A percentile compares a stretch with the other conserved stretches of the same genome.
These are phyloP conservation scores for Ochotona princeps DNA, from an alignment of 2,113 vertebrate genomes.

Conservation along the genomic window DNA sequence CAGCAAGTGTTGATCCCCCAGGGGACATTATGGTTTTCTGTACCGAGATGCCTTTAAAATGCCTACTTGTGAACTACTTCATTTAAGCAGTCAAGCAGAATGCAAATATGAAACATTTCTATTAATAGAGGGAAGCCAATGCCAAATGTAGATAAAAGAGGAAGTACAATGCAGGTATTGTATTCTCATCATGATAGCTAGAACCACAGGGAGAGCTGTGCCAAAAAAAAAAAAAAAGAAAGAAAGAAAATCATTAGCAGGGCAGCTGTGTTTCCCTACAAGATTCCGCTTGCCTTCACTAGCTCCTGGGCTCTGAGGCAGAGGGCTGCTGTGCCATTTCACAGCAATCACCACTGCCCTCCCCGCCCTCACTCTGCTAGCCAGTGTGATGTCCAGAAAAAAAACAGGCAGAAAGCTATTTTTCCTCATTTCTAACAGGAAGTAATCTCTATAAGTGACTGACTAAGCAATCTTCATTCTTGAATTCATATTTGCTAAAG, in stretches of 20 bases:
- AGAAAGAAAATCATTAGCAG: too few species aligned
- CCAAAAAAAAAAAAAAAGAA: too few species aligned
- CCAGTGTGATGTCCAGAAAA: constrained; percentile 40
- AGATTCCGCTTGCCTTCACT: background rate
- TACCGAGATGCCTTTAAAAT: background rate
- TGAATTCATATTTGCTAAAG: constrained; percentile 66
- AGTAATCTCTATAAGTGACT: constrained; percentile 62
- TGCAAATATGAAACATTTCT: background rate
- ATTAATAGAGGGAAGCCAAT: background rate
- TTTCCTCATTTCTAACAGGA: constrained; percentile 71
- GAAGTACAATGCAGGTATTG: background rate
- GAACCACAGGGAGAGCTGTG: fast-evolving
- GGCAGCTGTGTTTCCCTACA: too few species aligned
- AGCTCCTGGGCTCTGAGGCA: background rate
- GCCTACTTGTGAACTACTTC: too few species aligned
- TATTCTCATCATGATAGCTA: fast-evolving
- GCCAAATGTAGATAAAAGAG: background rate
- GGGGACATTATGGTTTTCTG: background rate
- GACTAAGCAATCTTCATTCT: constrained; percentile 56
- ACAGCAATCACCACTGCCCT: constrained; percentile 28
- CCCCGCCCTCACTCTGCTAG: constrained; percentile 45
- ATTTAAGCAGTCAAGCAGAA: too few species aligned
- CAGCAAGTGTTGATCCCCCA: background rate
- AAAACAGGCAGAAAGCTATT: constrained; percentile 73
- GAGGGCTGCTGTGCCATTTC: background rate